Evolutionary conservation across 1,140 invertebrate genomes (phyloP), one percentile per base, ranked within the genome.

Genomic region (Drosophila tani): DNA sequence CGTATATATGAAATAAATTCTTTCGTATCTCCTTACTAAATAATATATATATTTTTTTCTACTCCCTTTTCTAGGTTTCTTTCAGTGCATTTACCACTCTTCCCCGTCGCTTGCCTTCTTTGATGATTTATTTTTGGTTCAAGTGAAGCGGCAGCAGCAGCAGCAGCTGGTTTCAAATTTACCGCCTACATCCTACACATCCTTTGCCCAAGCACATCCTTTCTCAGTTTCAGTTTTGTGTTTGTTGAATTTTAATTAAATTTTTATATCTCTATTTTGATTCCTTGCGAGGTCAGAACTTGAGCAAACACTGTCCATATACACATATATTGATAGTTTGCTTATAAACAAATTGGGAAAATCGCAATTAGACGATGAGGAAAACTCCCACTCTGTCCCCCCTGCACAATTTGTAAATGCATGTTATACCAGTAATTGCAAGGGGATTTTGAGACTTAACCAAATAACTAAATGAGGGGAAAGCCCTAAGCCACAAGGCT

Each of bases 61-160:
- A 51, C 1, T 15, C 2, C 7, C 12, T 19, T 35, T 14, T 8
- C 29, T 35, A 15, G 1, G 6, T 43, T 58, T 58, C 24, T n/a
- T 35, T 17, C 19, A 59, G 41, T 71, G 47, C 11, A 17, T 32
- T 24, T 46, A 3, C 24, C 32, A 62, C 15, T 40, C 40, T 62
- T 32, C 43, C 7, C 49, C n/a, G 4, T 17, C 32, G 17, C 12
- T 19, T n/a, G 41, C 32, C 11, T 24, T 19, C 70, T 66, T 76
- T 65, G 62, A 76, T 76, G 60, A 76, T 76, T 76, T 76, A 75
- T 76, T 75, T 66, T 67, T 67, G 74, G 69, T 49, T 53, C 27
- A 55, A 55, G 69, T 40, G 29, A 67, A 76, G 51, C 74, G 35
- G 5, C 50, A 51, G 27, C 27, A 29, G 32, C 7, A 55, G 14